A percentile compares a stretch with the other conserved stretches of the same genome.
phyloP scores from a whole-genome alignment of 2,888 invertebrate species.

The Tachina fera region DNA sequence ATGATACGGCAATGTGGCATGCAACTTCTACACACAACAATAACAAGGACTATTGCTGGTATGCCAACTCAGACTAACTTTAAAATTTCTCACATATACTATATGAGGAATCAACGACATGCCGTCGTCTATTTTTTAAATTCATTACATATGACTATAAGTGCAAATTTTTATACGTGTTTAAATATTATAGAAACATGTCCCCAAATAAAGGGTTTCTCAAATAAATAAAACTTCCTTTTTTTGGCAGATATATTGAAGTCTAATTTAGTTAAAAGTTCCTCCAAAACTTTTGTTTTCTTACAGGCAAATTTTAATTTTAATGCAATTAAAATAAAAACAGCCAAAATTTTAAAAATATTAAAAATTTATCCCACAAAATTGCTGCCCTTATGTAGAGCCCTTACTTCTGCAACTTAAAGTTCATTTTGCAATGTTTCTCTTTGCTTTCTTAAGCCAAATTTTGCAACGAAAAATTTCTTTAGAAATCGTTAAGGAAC shows the following conservation, averaged over 20 bases:
- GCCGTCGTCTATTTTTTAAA: slow-evolving; percentile 58
- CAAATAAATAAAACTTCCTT: background rate
- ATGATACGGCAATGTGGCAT: slow-evolving; percentile 46
- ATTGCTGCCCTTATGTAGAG: background rate
- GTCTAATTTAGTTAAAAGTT: background rate
- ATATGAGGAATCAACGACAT: slow-evolving; percentile 43
- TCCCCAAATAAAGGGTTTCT: background rate
- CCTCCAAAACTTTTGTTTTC: no score
- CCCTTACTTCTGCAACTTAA: background rate
- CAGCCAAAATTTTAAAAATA: no score
- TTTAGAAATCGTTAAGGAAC: slow-evolving; percentile 26
- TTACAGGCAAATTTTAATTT: background rate
- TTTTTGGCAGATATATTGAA: background rate
- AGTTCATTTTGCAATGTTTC: background rate
- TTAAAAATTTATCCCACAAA: no score
- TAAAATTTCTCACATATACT: slow-evolving; percentile 49
- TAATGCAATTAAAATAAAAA: background rate
- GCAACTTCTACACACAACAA: slow-evolving; percentile 19
- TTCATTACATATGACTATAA: slow-evolving; percentile 39
- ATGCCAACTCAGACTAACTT: slow-evolving; percentile 53
- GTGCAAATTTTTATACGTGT: slow-evolving; percentile 23
- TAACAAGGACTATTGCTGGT: slow-evolving; percentile 23
- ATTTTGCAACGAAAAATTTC: slow-evolving; percentile 33
- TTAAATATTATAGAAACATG: slow-evolving; percentile 17
- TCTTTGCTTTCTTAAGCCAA: slow-evolving; percentile 12